phyloP scores from a whole-genome alignment of 2,113 vertebrate genomes.

The Mustela nigripes region DNA sequence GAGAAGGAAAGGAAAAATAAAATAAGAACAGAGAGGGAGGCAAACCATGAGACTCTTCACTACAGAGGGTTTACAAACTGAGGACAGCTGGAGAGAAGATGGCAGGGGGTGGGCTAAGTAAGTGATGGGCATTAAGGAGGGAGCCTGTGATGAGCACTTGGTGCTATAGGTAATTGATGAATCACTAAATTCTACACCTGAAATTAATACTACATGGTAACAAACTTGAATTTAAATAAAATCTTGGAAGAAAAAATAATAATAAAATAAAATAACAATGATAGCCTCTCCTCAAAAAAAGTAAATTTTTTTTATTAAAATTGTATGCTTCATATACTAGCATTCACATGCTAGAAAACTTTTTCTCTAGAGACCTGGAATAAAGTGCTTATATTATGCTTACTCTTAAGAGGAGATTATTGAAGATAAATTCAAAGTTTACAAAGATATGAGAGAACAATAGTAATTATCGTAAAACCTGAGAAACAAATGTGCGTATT shows the following conservation, averaged over 20 bases:
- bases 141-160: not conserved
- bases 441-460: not conserved
- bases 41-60: not conserved
- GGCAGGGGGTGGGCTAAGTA: not conserved
- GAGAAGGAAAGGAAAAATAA: not conserved
- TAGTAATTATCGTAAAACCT: not conserved
- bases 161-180: not conserved
- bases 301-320: not conserved
- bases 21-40: not conserved
- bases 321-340: not conserved
- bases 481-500: not conserved
- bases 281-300: not conserved
- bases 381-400: not conserved
- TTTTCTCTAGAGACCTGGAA: not conserved
- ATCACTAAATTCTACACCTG: not conserved
- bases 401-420: not conserved
- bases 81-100: not conserved
- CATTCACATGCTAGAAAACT: not conserved
- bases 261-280: not conserved
- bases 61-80: not conserved
- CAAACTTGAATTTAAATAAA: not conserved
- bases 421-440: not conserved
- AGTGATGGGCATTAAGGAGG: not conserved
- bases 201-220: not conserved
- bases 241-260: not conserved